phyloP scores from a whole-genome alignment of 2,113 vertebrate species.

The Tragulus kanchil region DNA sequence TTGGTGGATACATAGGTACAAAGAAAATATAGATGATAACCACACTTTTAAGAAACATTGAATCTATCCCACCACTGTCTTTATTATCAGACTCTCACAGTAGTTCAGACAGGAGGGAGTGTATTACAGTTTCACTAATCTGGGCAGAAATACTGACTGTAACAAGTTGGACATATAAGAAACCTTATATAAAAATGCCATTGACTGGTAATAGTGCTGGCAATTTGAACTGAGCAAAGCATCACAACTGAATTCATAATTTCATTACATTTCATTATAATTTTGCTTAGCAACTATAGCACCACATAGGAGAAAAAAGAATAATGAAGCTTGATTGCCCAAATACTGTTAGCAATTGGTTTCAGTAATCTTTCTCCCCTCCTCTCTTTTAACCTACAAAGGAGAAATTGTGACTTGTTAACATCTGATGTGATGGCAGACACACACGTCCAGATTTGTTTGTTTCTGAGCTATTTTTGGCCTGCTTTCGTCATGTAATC shows the following conservation, averaged over 20 bases:
- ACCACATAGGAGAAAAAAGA: background rate
- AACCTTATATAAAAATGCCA: background rate
- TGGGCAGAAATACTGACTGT: background rate
- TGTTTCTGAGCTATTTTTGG: conserved; percentile 83
- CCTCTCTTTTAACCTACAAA: conserved; percentile 45
- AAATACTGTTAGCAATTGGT: background rate
- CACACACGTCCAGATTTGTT: conserved; percentile 66
- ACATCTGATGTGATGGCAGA: conserved; percentile 57
- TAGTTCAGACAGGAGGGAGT: background rate
- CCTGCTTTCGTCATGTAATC: conserved; percentile 71
- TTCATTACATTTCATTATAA: background rate
- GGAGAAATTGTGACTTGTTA: conserved; percentile 53
- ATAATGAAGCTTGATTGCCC: background rate
- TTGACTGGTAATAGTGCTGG: background rate
- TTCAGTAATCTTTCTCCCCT: background rate
- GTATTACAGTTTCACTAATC: background rate
- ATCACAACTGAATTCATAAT: background rate
- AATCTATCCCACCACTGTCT: background rate
- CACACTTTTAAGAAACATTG: background rate
- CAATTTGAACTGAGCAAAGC: background rate
- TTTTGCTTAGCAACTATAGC: background rate
- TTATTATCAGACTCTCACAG: background rate
- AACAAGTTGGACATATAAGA: background rate
- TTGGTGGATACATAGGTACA: background rate
- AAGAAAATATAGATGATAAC: background rate